Base-by-base conservation (phyloP, 2,797 vertebrate species). In the Paguma larvata region DNA sequence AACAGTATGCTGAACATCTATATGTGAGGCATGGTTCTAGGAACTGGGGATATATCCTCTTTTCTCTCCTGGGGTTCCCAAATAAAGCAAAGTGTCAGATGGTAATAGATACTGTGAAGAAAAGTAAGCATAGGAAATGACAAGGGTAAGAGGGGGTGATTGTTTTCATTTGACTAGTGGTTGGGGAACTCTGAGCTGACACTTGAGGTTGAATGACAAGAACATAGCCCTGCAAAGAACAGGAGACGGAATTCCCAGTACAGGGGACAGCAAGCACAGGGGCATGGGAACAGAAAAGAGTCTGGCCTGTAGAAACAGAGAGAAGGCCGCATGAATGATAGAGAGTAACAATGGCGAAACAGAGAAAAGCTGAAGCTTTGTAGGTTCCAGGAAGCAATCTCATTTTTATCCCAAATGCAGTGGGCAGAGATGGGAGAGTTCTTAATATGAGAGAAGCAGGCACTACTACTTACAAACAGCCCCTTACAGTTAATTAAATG, bases 401-500 rank as follows among this genome's bases (percentile, higher is more conserved):
- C 11, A 3, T 34, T 62, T 63, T 87, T 38, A 51, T 53, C 63
- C 2, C 27, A 75, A 62, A 48, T 89, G 32, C 12, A 19, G 0
- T 59, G 4, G 32, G n/a, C 53, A 77, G 5, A 10, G 21, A 32
- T 0, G 23, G 16, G 7, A 41, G 21, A 77, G 4, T 21, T 96
- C 51, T 23, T 23, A 67, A 27, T 27, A 65, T 1, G 41, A 21
- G 1, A 67, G 1, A 62, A 34, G 12, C 34, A 53, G 56, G 10
- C 70, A 6, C 18, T 77, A 25, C 13, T n/a, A 70, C 80, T 73
- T 94, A 77, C 44, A 21, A 79, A 38, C 3, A 75, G 6, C 0
- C 1, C 13, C 5, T 88, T 82, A 59, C 78, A 80, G 82, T 85
- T 85, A 75, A 41, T 92, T 32, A 82, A 85, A 75, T 82, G 56